Percentiles rank a stretch among this genome's conserved stretches.
Conservation (phyloP, 53 echinoderm and acorn worm genomes). For the Patiria pectinifera region DNA sequence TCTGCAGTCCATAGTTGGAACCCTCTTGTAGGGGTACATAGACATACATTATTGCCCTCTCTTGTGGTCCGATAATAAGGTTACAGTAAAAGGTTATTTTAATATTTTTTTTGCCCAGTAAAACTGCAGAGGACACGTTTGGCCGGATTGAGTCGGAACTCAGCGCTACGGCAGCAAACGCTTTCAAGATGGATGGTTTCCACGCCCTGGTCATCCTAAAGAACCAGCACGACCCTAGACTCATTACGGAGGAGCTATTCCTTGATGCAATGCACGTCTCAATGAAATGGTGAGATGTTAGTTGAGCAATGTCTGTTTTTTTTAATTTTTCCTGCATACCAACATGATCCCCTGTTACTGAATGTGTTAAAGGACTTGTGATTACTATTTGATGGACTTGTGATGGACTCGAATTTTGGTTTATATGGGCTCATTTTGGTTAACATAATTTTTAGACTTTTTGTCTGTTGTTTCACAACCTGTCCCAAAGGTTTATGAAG, state of each 20-base stretch:
- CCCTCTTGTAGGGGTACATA: no score
- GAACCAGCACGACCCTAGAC: constrained; percentile 74
- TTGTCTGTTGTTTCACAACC: no score
- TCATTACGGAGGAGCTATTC: constrained; percentile 87
- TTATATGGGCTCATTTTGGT: no score
- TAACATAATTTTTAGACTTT: no score
- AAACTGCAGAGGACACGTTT: constrained; percentile 97
- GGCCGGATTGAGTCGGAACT: constrained; percentile 91
- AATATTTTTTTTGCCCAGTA: constrained; percentile 56
- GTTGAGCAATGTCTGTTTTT: constrained; percentile 1
- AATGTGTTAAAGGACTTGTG: no score
- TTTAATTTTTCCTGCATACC: background rate
- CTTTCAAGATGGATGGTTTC: constrained; percentile 93
- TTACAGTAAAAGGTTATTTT: background rate
- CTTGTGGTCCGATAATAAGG: no score
- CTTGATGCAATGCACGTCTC: constrained; percentile 87
- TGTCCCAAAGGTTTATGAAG: constrained; percentile 78
- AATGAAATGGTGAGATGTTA: constrained; percentile 78
- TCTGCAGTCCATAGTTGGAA: no score
- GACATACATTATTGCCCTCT: no score
- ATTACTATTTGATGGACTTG: background rate
- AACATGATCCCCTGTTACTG: no score
- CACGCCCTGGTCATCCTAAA: constrained; percentile 87
- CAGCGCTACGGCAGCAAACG: constrained; percentile 90
- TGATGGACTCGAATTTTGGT: no score